phyloP scores from a whole-genome alignment of 2,797 vertebrate genomes.

The Notolabrus celidotus region DNA sequence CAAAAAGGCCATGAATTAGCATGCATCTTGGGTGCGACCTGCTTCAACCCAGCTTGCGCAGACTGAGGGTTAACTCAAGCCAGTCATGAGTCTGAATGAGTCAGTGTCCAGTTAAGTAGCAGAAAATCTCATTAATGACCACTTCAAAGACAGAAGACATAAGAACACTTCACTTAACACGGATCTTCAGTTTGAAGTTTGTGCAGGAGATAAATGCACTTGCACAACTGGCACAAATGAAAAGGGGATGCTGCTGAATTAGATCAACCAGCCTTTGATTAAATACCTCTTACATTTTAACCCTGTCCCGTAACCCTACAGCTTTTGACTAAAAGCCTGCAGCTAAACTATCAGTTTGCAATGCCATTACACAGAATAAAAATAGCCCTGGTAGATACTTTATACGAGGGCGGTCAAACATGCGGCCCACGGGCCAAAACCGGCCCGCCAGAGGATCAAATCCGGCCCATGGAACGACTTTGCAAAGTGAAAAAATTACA shows the following conservation, averaged over 20 bases:
- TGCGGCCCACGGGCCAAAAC: no score
- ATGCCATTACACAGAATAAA: slow-evolving; percentile 49
- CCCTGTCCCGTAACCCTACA: neutral
- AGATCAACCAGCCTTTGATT: neutral
- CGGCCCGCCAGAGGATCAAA: no score
- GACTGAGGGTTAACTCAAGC: slow-evolving; percentile 44
- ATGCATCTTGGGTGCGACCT: slow-evolving; percentile 64
- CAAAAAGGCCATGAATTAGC: slow-evolving; percentile 53
- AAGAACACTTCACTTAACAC: neutral
- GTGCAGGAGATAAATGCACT: neutral
- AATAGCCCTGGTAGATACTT: slow-evolving; percentile 57
- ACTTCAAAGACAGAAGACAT: neutral
- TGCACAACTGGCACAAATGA: neutral
- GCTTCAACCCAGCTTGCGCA: slow-evolving; percentile 49
- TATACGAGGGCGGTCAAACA: no score
- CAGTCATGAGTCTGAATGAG: slow-evolving; percentile 30
- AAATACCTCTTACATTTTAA: neutral
- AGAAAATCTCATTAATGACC: slow-evolving; percentile 5
- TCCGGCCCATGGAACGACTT: no score
- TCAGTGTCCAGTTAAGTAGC: slow-evolving; percentile 20
- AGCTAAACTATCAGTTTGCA: slow-evolving; percentile 25
- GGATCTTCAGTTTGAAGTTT: neutral
- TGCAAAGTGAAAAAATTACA: no score
- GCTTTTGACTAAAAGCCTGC: slow-evolving; percentile 30
- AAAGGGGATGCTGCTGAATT: neutral